phyloP scores from a whole-genome alignment of 37 sponge, comb jelly and placozoan genomes.

The Aphrocallistes beatrix region DNA sequence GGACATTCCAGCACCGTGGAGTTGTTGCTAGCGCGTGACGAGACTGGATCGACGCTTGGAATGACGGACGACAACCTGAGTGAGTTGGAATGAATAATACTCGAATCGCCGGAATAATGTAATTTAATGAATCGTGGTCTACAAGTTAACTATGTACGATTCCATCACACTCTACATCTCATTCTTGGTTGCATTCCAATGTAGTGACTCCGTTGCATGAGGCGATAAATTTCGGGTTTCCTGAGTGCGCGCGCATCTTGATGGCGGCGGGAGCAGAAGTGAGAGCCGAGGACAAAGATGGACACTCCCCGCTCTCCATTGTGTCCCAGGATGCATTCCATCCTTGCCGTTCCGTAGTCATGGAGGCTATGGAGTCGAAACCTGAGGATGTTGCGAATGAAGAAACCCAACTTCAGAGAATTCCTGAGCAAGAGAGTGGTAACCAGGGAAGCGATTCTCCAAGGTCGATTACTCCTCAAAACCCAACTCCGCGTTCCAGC shows the following conservation, averaged over 20 bases:
- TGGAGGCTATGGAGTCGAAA: neutral
- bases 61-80: neutral
- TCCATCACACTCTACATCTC: too few species aligned
- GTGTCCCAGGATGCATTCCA: neutral
- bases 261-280: neutral
- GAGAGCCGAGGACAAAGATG: neutral
- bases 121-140: too few species aligned
- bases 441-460: neutral
- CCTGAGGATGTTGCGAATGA: neutral
- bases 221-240: neutral
- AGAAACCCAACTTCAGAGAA: neutral
- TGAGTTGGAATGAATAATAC: too few species aligned
- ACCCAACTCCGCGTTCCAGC: neutral
- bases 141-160: too few species aligned
- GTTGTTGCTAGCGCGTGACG: neutral
- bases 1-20: constrained; percentile 3
- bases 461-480: neutral
- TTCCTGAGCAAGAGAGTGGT: neutral
- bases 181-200: too few species aligned
- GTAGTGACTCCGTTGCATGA: constrained; percentile 6
- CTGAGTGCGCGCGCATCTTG: neutral
- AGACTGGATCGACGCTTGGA: neutral
- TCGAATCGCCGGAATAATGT: too few species aligned
- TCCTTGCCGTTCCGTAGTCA: neutral
- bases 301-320: neutral